Percentiles rank a stretch among this genome's conserved stretches.
Evolutionary conservation across 2,797 vertebrate genomes (phyloP).

Genomic region (Thunnus albacares): DNA sequence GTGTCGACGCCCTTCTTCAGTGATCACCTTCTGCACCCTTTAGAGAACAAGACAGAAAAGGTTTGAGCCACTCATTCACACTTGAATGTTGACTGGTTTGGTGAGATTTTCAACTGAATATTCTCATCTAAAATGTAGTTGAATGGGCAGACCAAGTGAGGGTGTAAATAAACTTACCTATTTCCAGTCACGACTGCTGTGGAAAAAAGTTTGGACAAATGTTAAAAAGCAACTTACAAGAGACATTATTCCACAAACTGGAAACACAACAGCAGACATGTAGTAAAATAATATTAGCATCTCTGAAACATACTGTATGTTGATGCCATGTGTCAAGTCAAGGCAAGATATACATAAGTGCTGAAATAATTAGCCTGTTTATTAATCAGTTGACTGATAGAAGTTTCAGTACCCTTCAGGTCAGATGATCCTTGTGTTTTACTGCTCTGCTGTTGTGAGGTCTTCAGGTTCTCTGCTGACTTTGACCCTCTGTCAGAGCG

Average conservation of each 20-base stretch:
- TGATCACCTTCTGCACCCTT: constrained; percentile 26
- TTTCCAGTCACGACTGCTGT: constrained; percentile 35
- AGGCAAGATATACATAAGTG: no score
- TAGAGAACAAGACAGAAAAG: constrained; percentile 1
- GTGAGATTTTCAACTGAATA: no score
- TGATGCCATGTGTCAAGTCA: no score
- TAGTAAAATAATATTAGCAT: no score
- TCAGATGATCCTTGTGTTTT: constrained; percentile 25
- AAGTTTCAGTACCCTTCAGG: constrained; percentile 70
- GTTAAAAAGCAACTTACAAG: no score
- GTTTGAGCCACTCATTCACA: background rate
- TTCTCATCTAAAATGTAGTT: background rate
- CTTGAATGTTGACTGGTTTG: no score
- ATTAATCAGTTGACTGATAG: background rate
- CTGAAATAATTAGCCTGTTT: no score
- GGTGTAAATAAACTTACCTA: constrained; percentile 29
- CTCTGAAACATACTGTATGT: no score
- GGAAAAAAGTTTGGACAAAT: constrained; percentile 10
- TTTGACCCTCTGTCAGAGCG: constrained; percentile 49
- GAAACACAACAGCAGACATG: no score
- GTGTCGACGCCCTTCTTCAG: constrained; percentile 25
- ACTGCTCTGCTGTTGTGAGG: constrained; percentile 64
- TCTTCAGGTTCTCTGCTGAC: constrained; percentile 78
- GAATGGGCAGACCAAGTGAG: background rate
- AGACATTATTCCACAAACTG: no score